Conservation (phyloP, 23 tunicate genomes). For the Trididemnum nubilum region DNA sequence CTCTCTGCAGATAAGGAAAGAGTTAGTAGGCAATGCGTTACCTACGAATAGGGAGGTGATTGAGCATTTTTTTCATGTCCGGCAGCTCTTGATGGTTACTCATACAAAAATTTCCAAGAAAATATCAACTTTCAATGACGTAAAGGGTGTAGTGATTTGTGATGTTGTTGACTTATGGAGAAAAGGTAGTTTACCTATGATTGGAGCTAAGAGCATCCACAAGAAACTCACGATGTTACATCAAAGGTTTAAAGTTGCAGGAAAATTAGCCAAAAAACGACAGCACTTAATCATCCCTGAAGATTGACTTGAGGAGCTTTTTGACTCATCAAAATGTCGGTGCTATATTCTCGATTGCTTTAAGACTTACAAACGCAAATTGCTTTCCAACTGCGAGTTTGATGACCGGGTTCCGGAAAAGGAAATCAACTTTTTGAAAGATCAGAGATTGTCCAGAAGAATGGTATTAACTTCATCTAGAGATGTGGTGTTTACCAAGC, state of each 20-base stretch:
- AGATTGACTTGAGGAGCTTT: constrained; percentile 6
- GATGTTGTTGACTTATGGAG: constrained; percentile 20
- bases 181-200: constrained; percentile 11
- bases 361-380: neutral
- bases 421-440: neutral
- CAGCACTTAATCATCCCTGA: neutral
- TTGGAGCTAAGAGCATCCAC: neutral
- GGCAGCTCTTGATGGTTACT: constrained; percentile 12
- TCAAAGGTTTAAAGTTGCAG: neutral
- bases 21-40: neutral
- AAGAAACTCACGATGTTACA: neutral
- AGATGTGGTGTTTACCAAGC: neutral
- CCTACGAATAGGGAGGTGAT: constrained; percentile 6
- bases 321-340: neutral
- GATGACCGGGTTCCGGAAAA: constrained; percentile 7
- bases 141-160: constrained; percentile 1
- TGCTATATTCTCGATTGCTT: neutral
- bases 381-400: neutral
- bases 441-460: constrained; percentile 18
- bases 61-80: constrained; percentile 15
- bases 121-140: neutral
- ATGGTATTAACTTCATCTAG: neutral
- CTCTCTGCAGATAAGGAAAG: constrained; percentile 6
- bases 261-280: constrained; percentile 4
- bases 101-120: neutral